A percentile compares a stretch with the other conserved stretches of the same genome.
phyloP scores from a whole-genome alignment of 2,888 invertebrate genomes.

The Eurytoma californica region DNA sequence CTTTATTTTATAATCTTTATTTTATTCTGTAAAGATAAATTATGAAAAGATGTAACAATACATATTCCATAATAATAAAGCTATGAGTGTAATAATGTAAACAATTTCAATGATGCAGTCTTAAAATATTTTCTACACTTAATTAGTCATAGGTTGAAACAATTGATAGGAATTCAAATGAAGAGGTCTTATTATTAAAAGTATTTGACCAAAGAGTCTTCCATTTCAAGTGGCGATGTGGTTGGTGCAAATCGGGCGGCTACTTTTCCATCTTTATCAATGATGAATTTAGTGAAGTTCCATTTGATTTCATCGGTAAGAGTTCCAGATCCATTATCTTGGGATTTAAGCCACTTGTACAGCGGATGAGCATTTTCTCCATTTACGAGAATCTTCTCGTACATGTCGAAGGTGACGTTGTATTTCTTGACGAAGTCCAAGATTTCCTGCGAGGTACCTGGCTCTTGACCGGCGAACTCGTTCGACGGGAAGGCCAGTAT shows the following conservation, averaged over 20 bases:
- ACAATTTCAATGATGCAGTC: conserved; percentile 38
- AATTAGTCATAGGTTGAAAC: conserved; percentile 11
- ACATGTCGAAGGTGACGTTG: conserved; percentile 72
- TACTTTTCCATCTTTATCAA: conserved; percentile 82
- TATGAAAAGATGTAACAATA: conserved; percentile 27
- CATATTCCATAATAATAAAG: conserved; percentile 20
- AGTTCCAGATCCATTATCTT: conserved; percentile 73
- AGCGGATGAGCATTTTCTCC: conserved; percentile 74
- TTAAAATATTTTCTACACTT: conserved; percentile 24
- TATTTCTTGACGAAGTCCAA: conserved; percentile 68
- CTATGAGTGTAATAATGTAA: conserved; percentile 23
- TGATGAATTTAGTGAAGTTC: conserved; percentile 90
- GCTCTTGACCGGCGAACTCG: conserved; percentile 78
- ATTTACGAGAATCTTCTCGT: conserved; percentile 73
- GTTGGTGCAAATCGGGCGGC: conserved; percentile 80
- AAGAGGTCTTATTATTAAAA: conserved; percentile 61
- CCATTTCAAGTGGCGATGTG: conserved; percentile 75
- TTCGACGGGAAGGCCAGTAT: conserved; percentile 84
- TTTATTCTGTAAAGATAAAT: conserved; percentile 44
- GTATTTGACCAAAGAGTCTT: conserved; percentile 75
- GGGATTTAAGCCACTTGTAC: conserved; percentile 73
- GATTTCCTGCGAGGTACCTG: conserved; percentile 71
- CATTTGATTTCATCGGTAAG: conserved; percentile 84
- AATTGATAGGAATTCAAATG: neutral
- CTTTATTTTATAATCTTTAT: neutral